phyloP scores from a whole-genome alignment of 2,113 vertebrate genomes.

The Esox niger region DNA sequence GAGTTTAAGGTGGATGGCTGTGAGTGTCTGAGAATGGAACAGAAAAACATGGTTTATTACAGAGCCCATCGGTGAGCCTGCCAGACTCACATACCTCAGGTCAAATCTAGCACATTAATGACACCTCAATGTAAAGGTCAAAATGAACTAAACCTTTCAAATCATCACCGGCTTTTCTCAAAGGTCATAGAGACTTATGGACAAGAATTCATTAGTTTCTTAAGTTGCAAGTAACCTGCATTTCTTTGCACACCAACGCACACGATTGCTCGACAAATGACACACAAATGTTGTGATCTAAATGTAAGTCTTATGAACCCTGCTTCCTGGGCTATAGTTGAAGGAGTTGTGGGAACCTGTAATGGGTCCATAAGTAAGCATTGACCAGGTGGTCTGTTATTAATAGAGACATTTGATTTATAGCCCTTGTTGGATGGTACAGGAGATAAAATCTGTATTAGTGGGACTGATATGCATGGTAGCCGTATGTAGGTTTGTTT shows the following conservation, averaged over 20 bases:
- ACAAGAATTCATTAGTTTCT: slow-evolving; percentile 5
- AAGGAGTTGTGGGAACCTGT: no score
- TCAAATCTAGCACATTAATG: slow-evolving; percentile 56
- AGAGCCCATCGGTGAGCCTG: slow-evolving; percentile 27
- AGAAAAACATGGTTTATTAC: not conserved
- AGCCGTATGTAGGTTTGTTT: no score
- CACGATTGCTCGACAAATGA: no score
- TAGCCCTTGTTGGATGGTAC: no score
- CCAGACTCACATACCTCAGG: slow-evolving; percentile 50
- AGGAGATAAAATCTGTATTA: no score
- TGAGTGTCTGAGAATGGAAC: not conserved
- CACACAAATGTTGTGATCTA: no score
- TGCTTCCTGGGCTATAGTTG: no score
- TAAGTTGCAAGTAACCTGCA: slow-evolving; percentile 15
- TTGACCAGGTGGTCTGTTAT: no score
- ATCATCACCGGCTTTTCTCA: slow-evolving; percentile 11
- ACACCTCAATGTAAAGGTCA: slow-evolving; percentile 45
- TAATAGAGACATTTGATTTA: no score
- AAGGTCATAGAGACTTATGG: slow-evolving; percentile 11
- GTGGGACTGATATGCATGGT: not conserved
- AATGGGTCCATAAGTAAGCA: no score
- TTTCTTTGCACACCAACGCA: not conserved
- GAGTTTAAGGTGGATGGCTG: slow-evolving; percentile 7
- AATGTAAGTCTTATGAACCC: no score
- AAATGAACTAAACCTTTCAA: slow-evolving; percentile 1